A percentile compares a stretch with the other conserved stretches of the same genome.
Evolutionary conservation across 1,140 invertebrate species (phyloP).

Genomic region (Ridgeia piscesae): DNA sequence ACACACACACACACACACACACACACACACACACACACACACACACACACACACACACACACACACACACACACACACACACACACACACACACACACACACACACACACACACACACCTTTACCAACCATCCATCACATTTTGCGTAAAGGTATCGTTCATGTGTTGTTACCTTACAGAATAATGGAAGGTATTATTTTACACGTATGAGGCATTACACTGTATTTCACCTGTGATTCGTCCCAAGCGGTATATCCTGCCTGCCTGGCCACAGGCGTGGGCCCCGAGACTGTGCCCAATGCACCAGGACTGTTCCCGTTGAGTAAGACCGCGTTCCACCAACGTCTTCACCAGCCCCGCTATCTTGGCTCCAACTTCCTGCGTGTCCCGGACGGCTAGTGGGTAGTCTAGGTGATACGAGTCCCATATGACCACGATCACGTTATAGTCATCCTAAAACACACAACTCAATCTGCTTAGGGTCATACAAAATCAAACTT

Average conservation of each 20-base stretch:
- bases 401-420: constrained; percentile 58
- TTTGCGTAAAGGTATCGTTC: too few relatives aligned
- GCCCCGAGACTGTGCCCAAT: constrained; percentile 54
- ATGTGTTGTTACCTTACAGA: too few relatives aligned
- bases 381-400: constrained; percentile 30
- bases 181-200: background rate
- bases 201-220: background rate
- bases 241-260: constrained; percentile 65
- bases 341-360: constrained; percentile 18
- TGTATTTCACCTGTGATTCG: constrained; percentile 67
- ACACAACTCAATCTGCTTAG: too few relatives aligned
- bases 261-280: constrained; percentile 49
- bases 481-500: too few relatives aligned
- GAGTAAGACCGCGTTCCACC: background rate
- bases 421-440: constrained; percentile 67
- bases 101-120: too few relatives aligned
- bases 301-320: constrained; percentile 33
- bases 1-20: too few relatives aligned
- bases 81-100: too few relatives aligned
- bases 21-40: too few relatives aligned
- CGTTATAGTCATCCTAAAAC: constrained; percentile 60
- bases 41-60: too few relatives aligned
- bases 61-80: too few relatives aligned
- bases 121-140: too few relatives aligned
- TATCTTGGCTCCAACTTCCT: constrained; percentile 59